Evolutionary conservation across 2,888 invertebrate species (phyloP), one percentile per base, ranked within the genome.

Genomic region (Amiota communis): DNA sequence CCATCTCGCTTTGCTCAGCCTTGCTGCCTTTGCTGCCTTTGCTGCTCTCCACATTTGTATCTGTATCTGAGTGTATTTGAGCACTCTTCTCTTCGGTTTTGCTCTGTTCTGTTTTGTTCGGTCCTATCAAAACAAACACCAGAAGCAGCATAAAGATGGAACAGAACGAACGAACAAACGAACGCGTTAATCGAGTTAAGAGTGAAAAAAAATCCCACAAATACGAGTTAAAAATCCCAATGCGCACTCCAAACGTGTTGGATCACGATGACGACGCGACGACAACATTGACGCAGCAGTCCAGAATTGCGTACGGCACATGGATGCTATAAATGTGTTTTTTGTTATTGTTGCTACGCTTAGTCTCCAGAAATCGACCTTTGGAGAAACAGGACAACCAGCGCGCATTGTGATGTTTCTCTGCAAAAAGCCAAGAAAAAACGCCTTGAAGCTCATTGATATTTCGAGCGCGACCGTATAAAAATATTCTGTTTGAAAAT

Each of bases 381-480:
- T 36, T 36, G 36, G 36, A 36, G 36, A 64, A 74, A 73, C 67
- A 71, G 51, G 15, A 51, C 15, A 63, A 23, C 53, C 63, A 76
- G 73, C 72, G 73, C 68, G 70, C 73, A 73, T 74, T 74, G 75
- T 76, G 76, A 61, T 67, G 69, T 73, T 57, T 70, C 36, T 36
- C 36, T 6, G 36, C 36, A 36, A 36, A 36, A 36, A 36, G 6
- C 36, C 36, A 36, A 77, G 74, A 81, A 72, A 76, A 77, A 79
- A 73, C 72, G 69, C 70, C 81, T 77, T 77, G 77, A 79, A 79
- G 84, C 89, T 89, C 88, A 89, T 89, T 89, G 87, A 90, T 89
- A 89, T 89, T 89, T 90, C 85, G 87, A 88, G 84, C 90, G 90
- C 89, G 89, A 89, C 87, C 89, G 89, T 90, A 88, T 87, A 89